Conservation (phyloP, 2,888 invertebrate species). For the Athripsodes cinereus region DNA sequence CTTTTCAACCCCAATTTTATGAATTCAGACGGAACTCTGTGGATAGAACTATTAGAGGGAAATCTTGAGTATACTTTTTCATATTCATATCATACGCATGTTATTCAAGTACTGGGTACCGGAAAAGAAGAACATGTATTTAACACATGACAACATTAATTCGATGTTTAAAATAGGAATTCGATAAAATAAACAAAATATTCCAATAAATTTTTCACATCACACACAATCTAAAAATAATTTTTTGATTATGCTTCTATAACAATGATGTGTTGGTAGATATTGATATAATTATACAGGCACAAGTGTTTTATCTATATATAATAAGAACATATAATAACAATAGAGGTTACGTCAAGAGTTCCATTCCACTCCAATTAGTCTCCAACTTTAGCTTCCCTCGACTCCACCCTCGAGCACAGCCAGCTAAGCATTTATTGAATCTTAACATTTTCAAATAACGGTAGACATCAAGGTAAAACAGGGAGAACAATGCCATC, state of each 20-base stretch:
- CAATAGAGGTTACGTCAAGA: not conserved
- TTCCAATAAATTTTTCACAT: no score
- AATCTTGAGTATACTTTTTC: no score
- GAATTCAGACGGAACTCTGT: not conserved
- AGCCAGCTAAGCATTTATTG: constrained; percentile 20
- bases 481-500: not conserved
- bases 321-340: no score
- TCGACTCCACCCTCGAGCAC: not conserved
- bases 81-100: no score
- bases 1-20: not conserved
- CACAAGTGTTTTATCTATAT: no score
- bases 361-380: not conserved
- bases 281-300: not conserved
- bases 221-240: no score
- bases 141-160: no score
- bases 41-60: not conserved
- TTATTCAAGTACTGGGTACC: no score
- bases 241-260: no score
- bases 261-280: not conserved
- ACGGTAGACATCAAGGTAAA: constrained; percentile 15
- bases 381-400: not conserved
- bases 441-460: constrained; percentile 24
- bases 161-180: no score
- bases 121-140: no score
- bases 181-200: no score